These are phyloP conservation scores for Microchirus variegatus DNA, from an alignment of 2,797 vertebrate species.

Conservation along the genomic window DNA sequence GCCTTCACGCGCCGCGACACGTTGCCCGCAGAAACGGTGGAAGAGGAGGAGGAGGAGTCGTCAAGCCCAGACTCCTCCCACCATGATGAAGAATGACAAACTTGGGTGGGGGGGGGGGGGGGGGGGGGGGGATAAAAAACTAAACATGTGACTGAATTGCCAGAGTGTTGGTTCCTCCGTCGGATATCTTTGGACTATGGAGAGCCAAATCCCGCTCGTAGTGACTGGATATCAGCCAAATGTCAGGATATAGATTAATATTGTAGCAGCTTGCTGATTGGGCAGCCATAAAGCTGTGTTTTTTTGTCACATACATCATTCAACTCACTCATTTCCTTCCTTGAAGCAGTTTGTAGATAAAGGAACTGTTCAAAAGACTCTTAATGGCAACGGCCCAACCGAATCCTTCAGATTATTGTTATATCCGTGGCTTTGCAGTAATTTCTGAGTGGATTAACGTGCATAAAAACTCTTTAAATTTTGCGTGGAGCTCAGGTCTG, in stretches of 20 bases:
- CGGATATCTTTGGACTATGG: slow-evolving; percentile 32
- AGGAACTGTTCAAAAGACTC: too few relatives aligned
- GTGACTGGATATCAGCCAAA: slow-evolving; percentile 44
- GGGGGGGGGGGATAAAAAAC: slow-evolving; percentile 18
- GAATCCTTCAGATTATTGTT: too few relatives aligned
- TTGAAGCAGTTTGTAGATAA: slow-evolving; percentile 13
- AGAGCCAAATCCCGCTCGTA: slow-evolving; percentile 23
- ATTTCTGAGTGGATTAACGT: not conserved
- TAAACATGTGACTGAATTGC: slow-evolving; percentile 21
- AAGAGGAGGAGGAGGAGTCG: slow-evolving; percentile 82
- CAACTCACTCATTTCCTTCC: slow-evolving; percentile 23
- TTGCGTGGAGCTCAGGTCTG: too few relatives aligned
- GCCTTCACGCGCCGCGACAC: slow-evolving; percentile 94
- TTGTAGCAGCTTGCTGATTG: slow-evolving; percentile 56
- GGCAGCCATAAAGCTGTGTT: slow-evolving; percentile 32
- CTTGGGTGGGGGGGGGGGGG: slow-evolving; percentile 29
- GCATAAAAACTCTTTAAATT: not conserved
- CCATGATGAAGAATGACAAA: slow-evolving; percentile 82
- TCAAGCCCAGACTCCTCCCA: slow-evolving; percentile 91
- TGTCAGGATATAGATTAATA: slow-evolving; percentile 47
- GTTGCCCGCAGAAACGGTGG: slow-evolving; percentile 77
- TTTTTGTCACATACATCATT: slow-evolving; percentile 48
- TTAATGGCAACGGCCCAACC: not conserved
- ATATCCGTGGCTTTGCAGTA: too few relatives aligned
- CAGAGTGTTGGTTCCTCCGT: slow-evolving; percentile 23